Base-by-base conservation (phyloP, 2,888 invertebrate genomes). In the Sinohyriopsis cumingii region DNA sequence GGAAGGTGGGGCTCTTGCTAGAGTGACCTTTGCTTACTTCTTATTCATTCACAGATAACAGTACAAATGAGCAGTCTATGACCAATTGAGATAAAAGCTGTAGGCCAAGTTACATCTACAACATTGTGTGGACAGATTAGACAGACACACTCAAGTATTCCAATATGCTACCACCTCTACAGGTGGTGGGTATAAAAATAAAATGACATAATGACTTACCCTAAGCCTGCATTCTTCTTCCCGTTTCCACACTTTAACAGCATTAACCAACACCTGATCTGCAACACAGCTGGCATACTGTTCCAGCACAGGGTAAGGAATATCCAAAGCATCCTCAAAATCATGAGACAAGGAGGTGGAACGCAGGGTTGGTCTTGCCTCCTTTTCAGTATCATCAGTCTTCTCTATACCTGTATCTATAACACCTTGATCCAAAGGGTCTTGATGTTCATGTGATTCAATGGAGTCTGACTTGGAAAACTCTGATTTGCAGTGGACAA, bases 221-320 rank as follows among this genome's bases (percentile, higher is more conserved):
- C 77, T 71, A 59, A 72, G 63, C 22, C 64, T 59, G 64, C 75
- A 70, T n/a, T 73, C 70, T 54, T 75, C 57, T 69, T 82, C 82
- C 63, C 80, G 63, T 63, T 68, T 68, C 24, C 72, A 70, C n/a
- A 80, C 76, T 45, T 75, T 75, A 5, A 80, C 75, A 60, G 81
- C 78, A 59, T 73, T 78, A 20, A 77, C 72, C 24, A 86, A 62
- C 19, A 85, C 82, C 63, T 73, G 73, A 53, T 78, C 69, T 7
- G 82, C 82, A 19, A 86, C 55, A 24, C 76, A 71, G 45, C 83
- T 80, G 9, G 86, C 84, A 82, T 81, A 85, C 60, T 82, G 71
- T 64, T 82, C 82, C 33, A 86, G 56, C 45, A 67, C 56, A 24
- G 65, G 63, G 62, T 74, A 82, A 20, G 81, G 81, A 59, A 83